Percentiles rank a stretch among this genome's conserved stretches.
These are phyloP conservation scores for Athetis lepigone DNA, from an alignment of 2,888 invertebrate genomes.

Conservation along the genomic window DNA sequence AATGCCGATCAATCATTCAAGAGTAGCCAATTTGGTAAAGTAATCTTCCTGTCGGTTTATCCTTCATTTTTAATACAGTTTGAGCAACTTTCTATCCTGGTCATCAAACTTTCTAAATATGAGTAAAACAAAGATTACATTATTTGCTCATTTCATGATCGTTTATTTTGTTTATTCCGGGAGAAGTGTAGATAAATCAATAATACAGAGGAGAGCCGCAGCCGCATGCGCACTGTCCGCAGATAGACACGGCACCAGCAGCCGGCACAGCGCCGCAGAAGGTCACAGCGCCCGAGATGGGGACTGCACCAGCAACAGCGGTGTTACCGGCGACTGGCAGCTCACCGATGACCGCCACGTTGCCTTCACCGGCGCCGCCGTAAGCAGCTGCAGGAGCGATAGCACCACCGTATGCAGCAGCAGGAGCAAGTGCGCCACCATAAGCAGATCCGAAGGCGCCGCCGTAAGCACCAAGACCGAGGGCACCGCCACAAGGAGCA, in stretches of 20 bases:
- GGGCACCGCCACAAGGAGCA: not conserved
- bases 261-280: no score
- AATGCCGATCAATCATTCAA: no score
- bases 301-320: constrained; percentile 57
- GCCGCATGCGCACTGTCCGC: constrained; percentile 42
- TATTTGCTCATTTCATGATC: no score
- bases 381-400: constrained; percentile 16
- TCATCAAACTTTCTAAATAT: no score
- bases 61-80: no score
- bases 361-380: constrained; percentile 66
- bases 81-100: no score
- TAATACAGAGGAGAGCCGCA: constrained; percentile 16
- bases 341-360: constrained; percentile 66
- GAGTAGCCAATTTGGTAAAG: no score
- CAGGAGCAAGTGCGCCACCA: constrained; percentile 26
- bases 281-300: no score
- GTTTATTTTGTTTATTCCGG: no score
- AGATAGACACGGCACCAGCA: constrained; percentile 46
- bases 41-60: no score
- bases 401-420: constrained; percentile 14
- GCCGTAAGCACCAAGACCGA: not conserved
- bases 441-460: constrained; percentile 7
- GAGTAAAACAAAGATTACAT: no score
- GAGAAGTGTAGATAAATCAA: no score
- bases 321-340: constrained; percentile 68